These are phyloP conservation scores for Phasianus colchicus DNA, from an alignment of 2,113 vertebrate genomes.

Conservation along the genomic window DNA sequence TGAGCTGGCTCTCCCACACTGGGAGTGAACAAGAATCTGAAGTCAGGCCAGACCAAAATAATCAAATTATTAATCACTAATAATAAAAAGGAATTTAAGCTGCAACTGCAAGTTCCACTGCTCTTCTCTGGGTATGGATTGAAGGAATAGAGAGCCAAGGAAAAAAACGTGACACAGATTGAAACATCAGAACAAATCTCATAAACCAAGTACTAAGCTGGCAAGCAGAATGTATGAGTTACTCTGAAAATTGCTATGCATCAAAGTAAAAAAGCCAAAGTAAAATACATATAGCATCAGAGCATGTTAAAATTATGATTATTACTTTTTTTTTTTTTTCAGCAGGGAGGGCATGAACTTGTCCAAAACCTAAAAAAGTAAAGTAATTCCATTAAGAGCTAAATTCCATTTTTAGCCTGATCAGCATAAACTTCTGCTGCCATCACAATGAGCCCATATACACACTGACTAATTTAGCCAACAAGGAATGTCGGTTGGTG, in stretches of 20 bases:
- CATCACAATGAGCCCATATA: background rate
- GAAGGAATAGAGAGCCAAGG: background rate
- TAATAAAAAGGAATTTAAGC: background rate
- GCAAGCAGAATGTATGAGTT: background rate
- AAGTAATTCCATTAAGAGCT: background rate
- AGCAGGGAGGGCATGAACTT: background rate
- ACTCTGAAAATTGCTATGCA: background rate
- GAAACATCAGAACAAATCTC: background rate
- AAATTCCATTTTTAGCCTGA: background rate
- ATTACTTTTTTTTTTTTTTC: background rate
- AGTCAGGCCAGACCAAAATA: constrained; percentile 27
- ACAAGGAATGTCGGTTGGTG: background rate
- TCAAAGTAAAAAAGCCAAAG: background rate
- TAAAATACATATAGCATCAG: background rate
- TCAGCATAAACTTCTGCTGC: background rate
- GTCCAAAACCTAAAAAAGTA: background rate
- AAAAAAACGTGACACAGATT: background rate
- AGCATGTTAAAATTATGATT: background rate
- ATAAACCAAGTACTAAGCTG: background rate
- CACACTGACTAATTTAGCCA: background rate
- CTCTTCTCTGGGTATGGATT: background rate
- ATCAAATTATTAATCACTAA: constrained; percentile 45
- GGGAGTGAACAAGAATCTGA: constrained; percentile 44
- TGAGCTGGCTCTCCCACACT: constrained; percentile 43
- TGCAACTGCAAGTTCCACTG: fast-evolving